Percentiles rank a stretch among this genome's conserved stretches.
Evolutionary conservation across 2,888 invertebrate species (phyloP).

Genomic region (Lucinisca nassula): DNA sequence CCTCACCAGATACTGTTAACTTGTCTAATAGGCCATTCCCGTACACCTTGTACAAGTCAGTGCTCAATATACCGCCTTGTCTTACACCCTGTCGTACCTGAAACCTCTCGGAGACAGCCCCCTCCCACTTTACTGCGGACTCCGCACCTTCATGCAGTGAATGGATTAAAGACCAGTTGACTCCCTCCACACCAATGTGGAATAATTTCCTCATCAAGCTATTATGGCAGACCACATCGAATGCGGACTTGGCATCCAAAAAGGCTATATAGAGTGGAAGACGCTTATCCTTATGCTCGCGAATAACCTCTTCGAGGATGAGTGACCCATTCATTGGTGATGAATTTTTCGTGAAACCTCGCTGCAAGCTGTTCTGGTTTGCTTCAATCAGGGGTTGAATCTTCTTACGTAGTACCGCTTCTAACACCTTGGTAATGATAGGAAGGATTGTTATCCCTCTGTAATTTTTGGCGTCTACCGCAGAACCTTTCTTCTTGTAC

Average conservation of each 20-base stretch:
- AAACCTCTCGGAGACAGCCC: neutral
- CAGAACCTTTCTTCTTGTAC: neutral
- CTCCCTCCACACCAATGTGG: constrained; percentile 1
- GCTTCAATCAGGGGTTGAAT: neutral
- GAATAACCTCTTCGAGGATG: constrained; percentile 27
- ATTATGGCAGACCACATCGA: constrained; percentile 29
- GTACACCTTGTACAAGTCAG: constrained; percentile 37
- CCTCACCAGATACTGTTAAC: neutral
- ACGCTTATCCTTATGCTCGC: constrained; percentile 4
- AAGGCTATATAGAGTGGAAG: neutral
- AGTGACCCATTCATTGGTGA: constrained; percentile 12
- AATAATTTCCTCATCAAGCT: constrained; percentile 33
- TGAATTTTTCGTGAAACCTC: constrained; percentile 27
- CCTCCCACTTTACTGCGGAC: constrained; percentile 22
- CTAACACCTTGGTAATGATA: constrained; percentile 8
- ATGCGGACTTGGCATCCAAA: constrained; percentile 41
- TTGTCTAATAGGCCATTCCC: constrained; percentile 20
- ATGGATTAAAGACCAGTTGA: constrained; percentile 6
- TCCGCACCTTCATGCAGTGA: neutral
- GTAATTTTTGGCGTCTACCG: neutral
- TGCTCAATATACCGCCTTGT: constrained; percentile 22
- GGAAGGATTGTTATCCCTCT: constrained; percentile 5
- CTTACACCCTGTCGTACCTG: constrained; percentile 9
- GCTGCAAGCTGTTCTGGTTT: constrained; percentile 16
- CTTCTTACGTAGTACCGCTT: neutral